phyloP scores from a whole-genome alignment of 1,140 invertebrate genomes.

The Drosophila fuyamai region DNA sequence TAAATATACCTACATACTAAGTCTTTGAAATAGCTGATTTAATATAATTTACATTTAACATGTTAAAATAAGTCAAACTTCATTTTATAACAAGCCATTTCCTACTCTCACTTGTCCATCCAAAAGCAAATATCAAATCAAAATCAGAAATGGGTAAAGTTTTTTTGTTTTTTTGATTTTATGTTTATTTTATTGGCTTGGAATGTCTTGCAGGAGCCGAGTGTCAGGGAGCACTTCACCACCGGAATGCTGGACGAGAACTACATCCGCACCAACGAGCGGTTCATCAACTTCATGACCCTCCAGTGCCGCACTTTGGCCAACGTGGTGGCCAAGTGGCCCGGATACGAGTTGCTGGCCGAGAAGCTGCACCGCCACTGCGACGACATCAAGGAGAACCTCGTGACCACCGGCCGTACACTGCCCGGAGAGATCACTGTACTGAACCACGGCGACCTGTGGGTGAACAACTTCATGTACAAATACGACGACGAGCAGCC shows the following conservation, averaged over 20 bases:
- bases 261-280: slow-evolving; percentile 72
- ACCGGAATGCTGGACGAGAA: slow-evolving; percentile 80
- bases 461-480: slow-evolving; percentile 87
- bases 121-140: slow-evolving; percentile 21
- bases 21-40: no score
- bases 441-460: slow-evolving; percentile 86
- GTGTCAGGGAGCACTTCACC: slow-evolving; percentile 69
- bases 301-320: slow-evolving; percentile 69
- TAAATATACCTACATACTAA: background rate
- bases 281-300: slow-evolving; percentile 75
- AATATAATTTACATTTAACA: no score
- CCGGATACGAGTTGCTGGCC: slow-evolving; percentile 66
- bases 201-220: slow-evolving; percentile 50
- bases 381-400: slow-evolving; percentile 76
- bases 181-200: slow-evolving; percentile 19
- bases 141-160: slow-evolving; percentile 19
- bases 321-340: slow-evolving; percentile 67
- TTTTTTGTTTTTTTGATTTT: slow-evolving; percentile 2
- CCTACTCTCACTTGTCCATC: slow-evolving; percentile 3
- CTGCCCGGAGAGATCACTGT: slow-evolving; percentile 74
- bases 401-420: slow-evolving; percentile 59
- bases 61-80: background rate
- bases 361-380: slow-evolving; percentile 71
- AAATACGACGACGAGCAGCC: slow-evolving; percentile 81
- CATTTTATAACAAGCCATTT: background rate